Evolutionary conservation across 53 echinoderm and acorn worm species (phyloP), one percentile per base, ranked within the genome.

Genomic region (Holothuria leucospilota): DNA sequence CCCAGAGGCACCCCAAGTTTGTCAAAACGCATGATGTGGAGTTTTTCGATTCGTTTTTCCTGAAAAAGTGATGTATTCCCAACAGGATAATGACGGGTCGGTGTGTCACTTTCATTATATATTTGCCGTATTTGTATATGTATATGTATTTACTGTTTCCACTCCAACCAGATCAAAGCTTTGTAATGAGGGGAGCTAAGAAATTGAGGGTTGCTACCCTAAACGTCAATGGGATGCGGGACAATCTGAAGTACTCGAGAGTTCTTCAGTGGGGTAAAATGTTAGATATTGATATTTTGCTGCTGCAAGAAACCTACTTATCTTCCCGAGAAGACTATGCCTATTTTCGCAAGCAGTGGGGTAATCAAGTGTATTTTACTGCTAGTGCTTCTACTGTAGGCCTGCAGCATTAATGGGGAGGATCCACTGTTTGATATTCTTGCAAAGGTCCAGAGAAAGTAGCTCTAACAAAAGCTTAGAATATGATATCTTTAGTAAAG

Each of bases 271-370:
- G 85, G 69, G 62, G 53, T 42, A 24, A 29, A 16, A 56, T 87
- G 23, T 65, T 87, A 28, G 20, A 18, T 0, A 77, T 81, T 61
- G 82, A 88, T 18, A 39, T 82, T 60, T 12, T 82, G 59, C 38
- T 88, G 20, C n/a, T 88, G 18, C 88, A 88, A 27, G 82, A 88
- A 82, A 81, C 88, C 0, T 82, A 70, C 71, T 59, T 88, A 21
- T 39, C 27, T 59, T 1, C 39, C 34, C 4, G 3, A 0, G 28
- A 70, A 18, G 82, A 88, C 60, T 46, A 81, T 20, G 39, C 16
- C 0, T 27, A 25, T 41, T 82, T 82, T 29, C 81, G 82, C 0
- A 49, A 30, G 10, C 2, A 59, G 4, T 88, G n/a, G 88, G 88
- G 39, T 25, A 8, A 71, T 2, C 63, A 23, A 0, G 82, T 69